These are phyloP conservation scores for Rhyzopertha dominica DNA, from an alignment of 1,140 invertebrate genomes.

Conservation along the genomic window DNA sequence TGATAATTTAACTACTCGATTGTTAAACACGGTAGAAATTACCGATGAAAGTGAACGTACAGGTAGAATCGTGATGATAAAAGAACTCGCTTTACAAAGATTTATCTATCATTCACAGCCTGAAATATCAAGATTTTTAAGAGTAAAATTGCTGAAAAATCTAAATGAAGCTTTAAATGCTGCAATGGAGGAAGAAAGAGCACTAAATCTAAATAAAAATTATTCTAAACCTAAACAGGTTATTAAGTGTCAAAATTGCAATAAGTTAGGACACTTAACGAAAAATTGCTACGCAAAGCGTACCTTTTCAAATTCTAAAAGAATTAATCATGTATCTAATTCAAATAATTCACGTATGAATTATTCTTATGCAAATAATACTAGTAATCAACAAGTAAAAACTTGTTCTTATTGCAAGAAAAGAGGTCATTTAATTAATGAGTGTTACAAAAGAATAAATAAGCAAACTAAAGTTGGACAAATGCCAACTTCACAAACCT, in stretches of 20 bases:
- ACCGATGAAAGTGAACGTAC: conserved; percentile 1
- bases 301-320: too few relatives aligned
- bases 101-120: conserved; percentile 16
- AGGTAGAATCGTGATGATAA: conserved; percentile 13
- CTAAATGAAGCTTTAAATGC: conserved; percentile 10
- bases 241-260: too few relatives aligned
- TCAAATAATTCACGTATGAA: too few relatives aligned
- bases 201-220: too few relatives aligned
- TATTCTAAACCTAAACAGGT: too few relatives aligned
- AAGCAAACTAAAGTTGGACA: conserved; percentile 11
- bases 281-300: too few relatives aligned
- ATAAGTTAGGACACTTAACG: too few relatives aligned
- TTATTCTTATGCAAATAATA: too few relatives aligned
- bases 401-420: conserved; percentile 24
- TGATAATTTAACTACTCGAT: conserved; percentile 9
- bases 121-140: conserved; percentile 16
- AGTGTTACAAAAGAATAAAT: conserved; percentile 24
- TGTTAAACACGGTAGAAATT: conserved; percentile 10
- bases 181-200: conserved; percentile 15
- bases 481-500: too few relatives aligned
- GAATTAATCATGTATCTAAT: too few relatives aligned
- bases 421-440: conserved; percentile 20
- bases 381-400: too few relatives aligned
- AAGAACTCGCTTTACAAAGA: conserved; percentile 12
- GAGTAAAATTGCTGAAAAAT: conserved; percentile 9